phyloP scores from a whole-genome alignment of 2,113 vertebrate genomes.

The Eidolon helvum region DNA sequence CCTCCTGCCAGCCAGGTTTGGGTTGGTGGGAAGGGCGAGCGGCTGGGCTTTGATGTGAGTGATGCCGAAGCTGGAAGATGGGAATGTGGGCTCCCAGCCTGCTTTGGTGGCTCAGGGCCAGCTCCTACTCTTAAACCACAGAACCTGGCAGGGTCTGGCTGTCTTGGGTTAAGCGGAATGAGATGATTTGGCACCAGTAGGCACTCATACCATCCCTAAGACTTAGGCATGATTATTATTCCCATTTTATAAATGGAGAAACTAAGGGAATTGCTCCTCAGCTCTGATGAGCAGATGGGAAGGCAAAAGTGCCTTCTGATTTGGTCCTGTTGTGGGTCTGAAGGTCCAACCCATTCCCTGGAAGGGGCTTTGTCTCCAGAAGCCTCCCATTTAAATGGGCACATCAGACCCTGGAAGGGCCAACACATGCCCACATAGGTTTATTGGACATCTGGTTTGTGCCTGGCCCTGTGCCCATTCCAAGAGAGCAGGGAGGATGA shows the following conservation, averaged over 20 bases:
- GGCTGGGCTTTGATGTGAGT: slow-evolving; percentile 74
- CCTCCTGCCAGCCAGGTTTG: slow-evolving; percentile 77
- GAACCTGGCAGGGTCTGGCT: not conserved
- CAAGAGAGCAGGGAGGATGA: not conserved
- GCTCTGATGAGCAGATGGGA: not conserved
- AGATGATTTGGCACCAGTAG: not conserved
- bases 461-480: not conserved
- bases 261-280: not conserved
- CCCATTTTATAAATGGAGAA: not conserved
- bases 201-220: not conserved
- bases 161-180: not conserved
- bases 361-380: not conserved
- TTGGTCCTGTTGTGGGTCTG: not conserved
- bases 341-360: not conserved
- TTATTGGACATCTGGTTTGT: not conserved
- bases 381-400: not conserved
- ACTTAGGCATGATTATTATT: not conserved
- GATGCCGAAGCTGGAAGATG: slow-evolving; percentile 65
- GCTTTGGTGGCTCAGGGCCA: not conserved
- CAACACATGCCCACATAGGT: not conserved
- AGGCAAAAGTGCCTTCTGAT: not conserved
- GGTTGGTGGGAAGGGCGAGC: slow-evolving; percentile 61
- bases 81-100: not conserved
- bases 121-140: not conserved
- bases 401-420: not conserved